Conservation (phyloP, 2,888 invertebrate genomes). For the Scaptomyza caliginosa region DNA sequence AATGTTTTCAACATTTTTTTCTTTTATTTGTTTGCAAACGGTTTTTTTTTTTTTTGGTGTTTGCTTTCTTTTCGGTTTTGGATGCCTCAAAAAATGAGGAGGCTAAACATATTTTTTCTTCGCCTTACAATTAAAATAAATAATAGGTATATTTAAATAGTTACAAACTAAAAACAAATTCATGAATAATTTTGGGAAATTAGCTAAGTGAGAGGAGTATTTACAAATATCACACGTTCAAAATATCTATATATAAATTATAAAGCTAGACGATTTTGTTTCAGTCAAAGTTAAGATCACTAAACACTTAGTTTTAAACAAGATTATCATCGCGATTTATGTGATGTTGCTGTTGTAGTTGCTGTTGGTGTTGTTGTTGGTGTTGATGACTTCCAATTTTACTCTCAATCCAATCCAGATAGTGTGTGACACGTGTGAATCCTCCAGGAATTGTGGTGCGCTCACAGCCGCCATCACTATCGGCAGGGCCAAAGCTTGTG, state of each 20-base stretch:
- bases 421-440: conserved; percentile 82
- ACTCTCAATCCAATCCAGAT: conserved; percentile 81
- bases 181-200: conserved; percentile 49
- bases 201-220: conserved; percentile 53
- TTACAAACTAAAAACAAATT: conserved; percentile 54
- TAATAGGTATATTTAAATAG: conserved; percentile 64
- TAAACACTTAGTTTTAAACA: conserved; percentile 30
- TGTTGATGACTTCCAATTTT: conserved; percentile 72
- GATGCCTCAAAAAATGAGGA: conserved; percentile 5
- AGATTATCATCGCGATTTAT: conserved; percentile 65
- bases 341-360: conserved; percentile 30
- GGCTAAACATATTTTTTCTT: conserved; percentile 9
- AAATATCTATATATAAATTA: conserved; percentile 44
- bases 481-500: conserved; percentile 83
- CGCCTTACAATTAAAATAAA: conserved; percentile 71
- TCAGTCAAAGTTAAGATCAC: conserved; percentile 62
- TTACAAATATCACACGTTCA: conserved; percentile 71
- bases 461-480: conserved; percentile 81
- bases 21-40: conserved; percentile 37
- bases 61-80: conserved; percentile 65
- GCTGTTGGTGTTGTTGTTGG: conserved; percentile 16
- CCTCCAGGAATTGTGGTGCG: conserved; percentile 81
- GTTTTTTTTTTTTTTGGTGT: conserved; percentile 32
- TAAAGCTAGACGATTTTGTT: conserved; percentile 52
- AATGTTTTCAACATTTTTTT: conserved; percentile 51